Percentiles rank a stretch among this genome's conserved stretches.
phyloP scores from a whole-genome alignment of 2,797 vertebrate species.

The Pogoniulus pusillus region DNA sequence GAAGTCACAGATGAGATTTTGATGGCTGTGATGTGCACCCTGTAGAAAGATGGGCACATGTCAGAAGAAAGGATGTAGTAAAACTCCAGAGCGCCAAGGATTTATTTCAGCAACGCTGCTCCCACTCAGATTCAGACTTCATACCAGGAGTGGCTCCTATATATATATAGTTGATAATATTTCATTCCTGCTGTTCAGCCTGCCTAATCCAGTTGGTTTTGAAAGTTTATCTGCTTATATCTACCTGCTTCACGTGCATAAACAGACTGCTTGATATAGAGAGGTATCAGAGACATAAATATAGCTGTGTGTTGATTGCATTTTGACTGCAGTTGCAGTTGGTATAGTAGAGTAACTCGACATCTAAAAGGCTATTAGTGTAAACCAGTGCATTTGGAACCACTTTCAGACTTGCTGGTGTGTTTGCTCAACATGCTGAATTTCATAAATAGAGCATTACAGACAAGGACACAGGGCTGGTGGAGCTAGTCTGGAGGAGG shows the following conservation, averaged over 20 bases:
- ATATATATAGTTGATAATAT: constrained; percentile 33
- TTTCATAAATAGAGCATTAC: not conserved
- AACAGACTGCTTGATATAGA: not conserved
- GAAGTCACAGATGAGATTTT: not conserved
- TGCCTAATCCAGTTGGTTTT: constrained; percentile 44
- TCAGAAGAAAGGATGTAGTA: not conserved
- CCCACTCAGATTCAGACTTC: not conserved
- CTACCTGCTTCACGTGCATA: not conserved
- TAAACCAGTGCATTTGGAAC: constrained; percentile 7
- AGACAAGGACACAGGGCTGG: too few relatives aligned
- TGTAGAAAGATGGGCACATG: not conserved
- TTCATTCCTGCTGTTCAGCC: constrained; percentile 10
- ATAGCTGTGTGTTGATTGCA: constrained; percentile 1
- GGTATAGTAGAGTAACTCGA: not conserved
- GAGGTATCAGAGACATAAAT: constrained; percentile 35
- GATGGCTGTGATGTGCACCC: not conserved
- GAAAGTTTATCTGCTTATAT: constrained; percentile 55
- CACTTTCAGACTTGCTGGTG: not conserved
- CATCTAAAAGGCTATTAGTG: not conserved
- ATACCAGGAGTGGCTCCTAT: not conserved
- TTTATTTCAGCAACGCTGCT: not conserved
- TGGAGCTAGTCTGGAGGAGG: too few relatives aligned
- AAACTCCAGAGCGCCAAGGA: not conserved
- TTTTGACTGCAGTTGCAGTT: constrained; percentile 17
- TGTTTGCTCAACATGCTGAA: not conserved